These are phyloP conservation scores for Chymomyza amoena DNA, from an alignment of 2,888 invertebrate species.

Conservation along the genomic window DNA sequence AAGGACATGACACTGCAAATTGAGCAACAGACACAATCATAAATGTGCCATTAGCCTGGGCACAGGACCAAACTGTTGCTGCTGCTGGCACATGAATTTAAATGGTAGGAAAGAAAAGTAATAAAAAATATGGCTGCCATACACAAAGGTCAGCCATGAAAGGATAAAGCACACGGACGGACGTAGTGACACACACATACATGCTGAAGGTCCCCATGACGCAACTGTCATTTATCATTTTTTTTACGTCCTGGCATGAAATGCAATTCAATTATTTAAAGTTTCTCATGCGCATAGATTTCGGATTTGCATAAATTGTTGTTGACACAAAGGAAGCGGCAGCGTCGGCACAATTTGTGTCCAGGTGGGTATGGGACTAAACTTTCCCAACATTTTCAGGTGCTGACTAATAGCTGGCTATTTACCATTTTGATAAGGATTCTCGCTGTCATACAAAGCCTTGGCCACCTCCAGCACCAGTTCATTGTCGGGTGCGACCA, in stretches of 20 bases:
- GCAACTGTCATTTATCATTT: slow-evolving; percentile 57
- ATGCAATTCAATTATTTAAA: slow-evolving; percentile 56
- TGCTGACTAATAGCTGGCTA: background rate
- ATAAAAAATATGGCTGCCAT: background rate
- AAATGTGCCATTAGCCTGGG: background rate
- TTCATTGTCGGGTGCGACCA: slow-evolving; percentile 82
- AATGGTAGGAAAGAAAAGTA: background rate
- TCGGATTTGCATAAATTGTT: slow-evolving; percentile 33
- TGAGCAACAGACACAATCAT: background rate
- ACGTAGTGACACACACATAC: background rate
- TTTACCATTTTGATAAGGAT: slow-evolving; percentile 75
- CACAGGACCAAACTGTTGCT: background rate
- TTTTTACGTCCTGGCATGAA: slow-evolving; percentile 2
- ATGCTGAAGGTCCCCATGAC: background rate
- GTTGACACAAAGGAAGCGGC: background rate
- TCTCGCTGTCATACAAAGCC: slow-evolving; percentile 70
- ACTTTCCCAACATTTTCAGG: background rate
- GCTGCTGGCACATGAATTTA: slow-evolving; percentile 8
- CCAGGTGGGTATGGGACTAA: background rate
- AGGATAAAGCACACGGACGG: slow-evolving; percentile 16
- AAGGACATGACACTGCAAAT: slow-evolving; percentile 74
- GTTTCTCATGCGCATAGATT: slow-evolving; percentile 30
- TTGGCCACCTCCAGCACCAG: slow-evolving; percentile 80
- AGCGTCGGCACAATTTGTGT: background rate
- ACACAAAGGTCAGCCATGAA: slow-evolving; percentile 10